Percentiles rank a stretch among this genome's conserved stretches.
These are phyloP conservation scores for Chaitophorus viminalis DNA, from an alignment of 2,888 invertebrate species.

Conservation along the genomic window DNA sequence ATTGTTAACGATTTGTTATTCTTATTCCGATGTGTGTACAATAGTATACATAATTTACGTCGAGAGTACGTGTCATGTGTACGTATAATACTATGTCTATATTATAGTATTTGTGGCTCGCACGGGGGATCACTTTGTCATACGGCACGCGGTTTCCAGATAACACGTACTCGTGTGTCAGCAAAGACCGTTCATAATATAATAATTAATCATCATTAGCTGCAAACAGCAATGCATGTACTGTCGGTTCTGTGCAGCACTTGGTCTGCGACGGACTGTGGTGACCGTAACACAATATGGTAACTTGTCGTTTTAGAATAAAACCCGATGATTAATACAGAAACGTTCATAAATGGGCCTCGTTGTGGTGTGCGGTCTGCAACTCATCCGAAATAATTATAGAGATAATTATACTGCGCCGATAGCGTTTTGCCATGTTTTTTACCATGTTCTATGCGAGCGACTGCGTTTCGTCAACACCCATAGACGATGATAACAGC, in stretches of 20 bases:
- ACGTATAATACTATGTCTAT: too few relatives aligned
- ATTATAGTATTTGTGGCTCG: neutral
- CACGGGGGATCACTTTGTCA: neutral
- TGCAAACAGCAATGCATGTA: too few relatives aligned
- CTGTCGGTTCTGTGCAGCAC: too few relatives aligned
- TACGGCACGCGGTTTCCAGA: neutral
- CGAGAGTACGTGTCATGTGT: too few relatives aligned
- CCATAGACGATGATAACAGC: neutral
- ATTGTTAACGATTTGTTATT: slow-evolving; percentile 1
- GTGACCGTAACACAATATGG: too few relatives aligned
- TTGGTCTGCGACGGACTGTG: too few relatives aligned
- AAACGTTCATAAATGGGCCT: neutral
- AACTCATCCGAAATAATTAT: too few relatives aligned
- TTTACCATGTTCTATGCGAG: neutral
- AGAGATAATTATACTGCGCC: too few relatives aligned
- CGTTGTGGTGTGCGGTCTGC: too few relatives aligned
- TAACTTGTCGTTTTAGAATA: too few relatives aligned
- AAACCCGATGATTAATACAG: too few relatives aligned
- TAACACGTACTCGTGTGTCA: neutral
- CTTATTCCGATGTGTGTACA: neutral
- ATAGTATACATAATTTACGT: neutral
- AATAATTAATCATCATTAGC: slow-evolving; percentile 1
- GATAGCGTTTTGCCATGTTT: neutral
- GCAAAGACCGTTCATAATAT: neutral
- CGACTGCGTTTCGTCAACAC: neutral